Percentiles rank a stretch among this genome's conserved stretches.
Evolutionary conservation across 2,888 invertebrate genomes (phyloP).

Genomic region (Agrypnus murinus): DNA sequence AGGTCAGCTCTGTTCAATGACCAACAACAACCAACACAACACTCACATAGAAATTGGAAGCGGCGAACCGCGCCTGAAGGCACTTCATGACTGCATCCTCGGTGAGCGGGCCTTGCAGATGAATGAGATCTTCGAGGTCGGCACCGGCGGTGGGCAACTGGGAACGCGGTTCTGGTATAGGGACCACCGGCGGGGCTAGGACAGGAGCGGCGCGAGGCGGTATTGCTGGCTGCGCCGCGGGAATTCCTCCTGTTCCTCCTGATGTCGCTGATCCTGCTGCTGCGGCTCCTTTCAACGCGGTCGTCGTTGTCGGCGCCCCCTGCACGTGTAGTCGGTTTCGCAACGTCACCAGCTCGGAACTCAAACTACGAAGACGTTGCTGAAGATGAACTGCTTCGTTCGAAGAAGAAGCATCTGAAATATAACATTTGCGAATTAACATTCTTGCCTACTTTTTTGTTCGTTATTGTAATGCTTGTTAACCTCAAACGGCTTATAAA

Average conservation of each 20-base stretch:
- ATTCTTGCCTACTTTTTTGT: no score
- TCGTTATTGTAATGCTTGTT: no score
- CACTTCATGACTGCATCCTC: conserved; percentile 95
- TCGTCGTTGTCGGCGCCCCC: conserved; percentile 70
- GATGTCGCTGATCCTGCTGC: conserved; percentile 49
- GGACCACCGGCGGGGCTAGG: conserved; percentile 56
- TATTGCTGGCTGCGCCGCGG: conserved; percentile 67
- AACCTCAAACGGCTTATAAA: no score
- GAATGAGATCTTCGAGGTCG: conserved; percentile 91
- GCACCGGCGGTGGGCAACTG: conserved; percentile 61
- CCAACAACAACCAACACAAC: no score
- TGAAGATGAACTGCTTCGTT: conserved; percentile 96
- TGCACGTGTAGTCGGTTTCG: conserved; percentile 91
- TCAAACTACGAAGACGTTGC: conserved; percentile 91
- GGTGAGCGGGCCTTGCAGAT: conserved; percentile 92
- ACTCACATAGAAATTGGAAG: conserved; percentile 92
- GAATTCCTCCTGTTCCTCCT: conserved; percentile 57
- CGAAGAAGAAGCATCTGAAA: conserved; percentile 93
- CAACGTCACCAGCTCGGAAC: conserved; percentile 93
- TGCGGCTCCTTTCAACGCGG: conserved; percentile 69
- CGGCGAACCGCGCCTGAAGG: conserved; percentile 91
- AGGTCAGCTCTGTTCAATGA: conserved; percentile 66
- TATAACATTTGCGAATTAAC: conserved; percentile 38
- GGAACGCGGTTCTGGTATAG: conserved; percentile 53
- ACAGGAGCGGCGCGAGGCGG: conserved; percentile 65